Evolutionary conservation across 1,140 invertebrate genomes (phyloP).

Genomic region (Coelopa frigida): DNA sequence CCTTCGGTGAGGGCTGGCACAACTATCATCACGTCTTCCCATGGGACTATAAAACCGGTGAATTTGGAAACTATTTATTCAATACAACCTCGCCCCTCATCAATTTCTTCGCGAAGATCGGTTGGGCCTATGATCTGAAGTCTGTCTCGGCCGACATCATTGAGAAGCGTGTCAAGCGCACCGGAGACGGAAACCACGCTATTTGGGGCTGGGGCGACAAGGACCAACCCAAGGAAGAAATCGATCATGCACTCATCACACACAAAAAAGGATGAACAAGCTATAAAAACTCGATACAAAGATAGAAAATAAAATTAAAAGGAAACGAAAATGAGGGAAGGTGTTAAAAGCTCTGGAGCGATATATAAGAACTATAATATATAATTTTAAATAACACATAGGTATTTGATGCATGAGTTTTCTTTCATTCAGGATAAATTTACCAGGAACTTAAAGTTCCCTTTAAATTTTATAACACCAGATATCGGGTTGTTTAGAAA

Average conservation of each 20-base stretch:
- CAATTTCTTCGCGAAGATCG: constrained; percentile 75
- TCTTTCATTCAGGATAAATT: too few species aligned
- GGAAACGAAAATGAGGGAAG: too few species aligned
- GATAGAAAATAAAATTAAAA: too few species aligned
- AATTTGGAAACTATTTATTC: constrained; percentile 67
- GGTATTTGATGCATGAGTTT: too few species aligned
- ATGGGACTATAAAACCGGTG: constrained; percentile 82
- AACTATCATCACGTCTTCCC: constrained; percentile 97
- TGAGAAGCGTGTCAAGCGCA: constrained; percentile 60
- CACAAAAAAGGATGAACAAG: constrained; percentile 50
- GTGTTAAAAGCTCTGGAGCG: too few species aligned
- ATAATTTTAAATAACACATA: too few species aligned
- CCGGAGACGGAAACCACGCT: constrained; percentile 70
- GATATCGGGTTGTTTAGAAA: too few species aligned
- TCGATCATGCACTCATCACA: constrained; percentile 55
- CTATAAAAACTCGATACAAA: too few species aligned
- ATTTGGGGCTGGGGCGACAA: constrained; percentile 80
- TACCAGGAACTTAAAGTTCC: too few species aligned
- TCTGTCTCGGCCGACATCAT: constrained; percentile 67
- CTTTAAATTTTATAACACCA: too few species aligned
- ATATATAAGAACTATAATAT: too few species aligned
- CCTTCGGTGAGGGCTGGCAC: constrained; percentile 84
- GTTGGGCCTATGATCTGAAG: constrained; percentile 84
- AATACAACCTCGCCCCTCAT: constrained; percentile 83
- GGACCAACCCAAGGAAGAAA: constrained; percentile 63